Conservation (phyloP, 2,888 invertebrate genomes). For the Nudaria mundana region DNA sequence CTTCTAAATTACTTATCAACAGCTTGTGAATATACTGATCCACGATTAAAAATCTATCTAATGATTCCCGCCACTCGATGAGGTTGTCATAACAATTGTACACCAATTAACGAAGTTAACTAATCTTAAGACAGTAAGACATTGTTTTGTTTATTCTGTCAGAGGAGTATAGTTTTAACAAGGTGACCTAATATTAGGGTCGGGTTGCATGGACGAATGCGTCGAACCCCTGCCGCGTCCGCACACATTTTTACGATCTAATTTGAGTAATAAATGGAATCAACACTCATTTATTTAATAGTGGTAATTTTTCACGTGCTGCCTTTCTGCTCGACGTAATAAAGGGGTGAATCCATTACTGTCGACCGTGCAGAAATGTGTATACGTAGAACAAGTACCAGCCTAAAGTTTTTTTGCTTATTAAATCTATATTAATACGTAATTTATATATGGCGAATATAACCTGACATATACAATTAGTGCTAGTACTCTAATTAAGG, state of each 20-base stretch:
- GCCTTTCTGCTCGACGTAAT: too few species aligned
- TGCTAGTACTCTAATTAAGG: constrained; percentile 18
- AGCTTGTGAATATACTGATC: too few species aligned
- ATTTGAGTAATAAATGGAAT: neutral
- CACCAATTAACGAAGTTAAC: neutral
- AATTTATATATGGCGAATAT: neutral
- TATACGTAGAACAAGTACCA: too few species aligned
- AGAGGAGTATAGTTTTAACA: neutral
- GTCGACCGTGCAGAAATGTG: too few species aligned
- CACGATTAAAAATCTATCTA: too few species aligned
- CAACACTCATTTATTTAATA: neutral
- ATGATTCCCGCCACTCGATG: too few species aligned
- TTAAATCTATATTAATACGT: neutral
- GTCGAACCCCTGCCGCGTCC: neutral
- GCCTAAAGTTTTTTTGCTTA: too few species aligned
- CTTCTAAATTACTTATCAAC: too few species aligned
- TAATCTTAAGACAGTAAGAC: neutral
- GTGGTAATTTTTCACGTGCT: neutral
- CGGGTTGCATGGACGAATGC: neutral
- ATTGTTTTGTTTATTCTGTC: neutral
- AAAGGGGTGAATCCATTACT: too few species aligned
- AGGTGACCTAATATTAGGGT: neutral
- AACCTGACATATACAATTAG: neutral
- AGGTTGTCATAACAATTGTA: too few species aligned
- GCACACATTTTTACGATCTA: neutral